Evolutionary conservation across 2,113 vertebrate genomes (phyloP), one percentile per base, ranked within the genome.

Genomic region (Nibea coibor): DNA sequence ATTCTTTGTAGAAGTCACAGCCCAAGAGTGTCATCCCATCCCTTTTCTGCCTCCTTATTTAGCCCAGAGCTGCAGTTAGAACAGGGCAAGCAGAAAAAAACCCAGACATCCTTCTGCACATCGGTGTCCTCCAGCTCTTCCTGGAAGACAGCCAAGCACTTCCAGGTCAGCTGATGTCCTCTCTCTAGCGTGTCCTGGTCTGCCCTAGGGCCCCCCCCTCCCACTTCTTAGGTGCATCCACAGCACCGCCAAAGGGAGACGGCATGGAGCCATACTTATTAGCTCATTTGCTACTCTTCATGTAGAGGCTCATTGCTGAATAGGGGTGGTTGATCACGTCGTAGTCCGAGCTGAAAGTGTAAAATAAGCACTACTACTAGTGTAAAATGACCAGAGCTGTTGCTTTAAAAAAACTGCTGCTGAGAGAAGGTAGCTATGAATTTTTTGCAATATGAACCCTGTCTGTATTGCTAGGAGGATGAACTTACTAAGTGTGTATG

Each of bases 161-260:
- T 87, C 45, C 72, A 84, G 83, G 87, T 91, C 78, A 89, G 72
- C 62, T 80, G 53, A 74, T 48, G 67, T 77, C 66, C 61, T 69
- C 62, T 85, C 31, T 59, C 47, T n/a, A 83, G 64, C 4, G 43
- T 80, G 79, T 71, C 61, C 42, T 64, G 14, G 47, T 43, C 16
- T 75, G 83, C 69, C 80, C 76, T 22, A 43, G 72, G 45, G 75
- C 57, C 68, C n/a, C 70, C 43, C 54, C 31, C 35, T 1, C 35
- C 35, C 35, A 35, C 35, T 35, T 24, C 54, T 73, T 51, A 50
- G 62, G 48, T 59, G 28, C 64, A 76, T 70, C 48, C 50, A 59
- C 35, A 22, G 70, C 26, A 68, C 6, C 5, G 35, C 56, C 61
- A 69, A 83, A 58, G 24, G 28, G 77, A 83, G 42, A 48, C 20